Percentiles rank a stretch among this genome's conserved stretches.
Conservation (phyloP, 2,888 invertebrate genomes). For the Harpalus rufipes region DNA sequence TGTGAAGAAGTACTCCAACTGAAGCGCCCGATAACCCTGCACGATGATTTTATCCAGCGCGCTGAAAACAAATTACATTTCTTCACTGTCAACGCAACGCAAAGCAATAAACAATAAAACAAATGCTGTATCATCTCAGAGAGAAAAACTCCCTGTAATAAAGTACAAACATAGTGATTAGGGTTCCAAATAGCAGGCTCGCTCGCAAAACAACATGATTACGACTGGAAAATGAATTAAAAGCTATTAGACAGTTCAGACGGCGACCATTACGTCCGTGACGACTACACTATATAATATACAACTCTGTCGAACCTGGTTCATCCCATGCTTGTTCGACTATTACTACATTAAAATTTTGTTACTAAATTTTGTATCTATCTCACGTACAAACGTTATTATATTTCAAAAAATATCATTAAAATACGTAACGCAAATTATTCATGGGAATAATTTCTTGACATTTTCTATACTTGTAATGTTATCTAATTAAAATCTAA, state of each 20-base stretch:
- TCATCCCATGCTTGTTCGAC: background rate
- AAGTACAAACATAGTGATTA: constrained; percentile 69
- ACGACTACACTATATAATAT: constrained; percentile 45
- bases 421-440: no score
- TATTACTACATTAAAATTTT: no score
- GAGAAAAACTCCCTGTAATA: constrained; percentile 59
- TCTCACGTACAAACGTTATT: no score
- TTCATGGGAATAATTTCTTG: no score
- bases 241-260: constrained; percentile 67
- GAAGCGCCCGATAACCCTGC: constrained; percentile 97
- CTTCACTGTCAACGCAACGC: constrained; percentile 47
- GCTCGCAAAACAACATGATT: constrained; percentile 69
- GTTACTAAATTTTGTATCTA: no score
- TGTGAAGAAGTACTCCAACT: constrained; percentile 99
- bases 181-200: constrained; percentile 70
- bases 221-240: constrained; percentile 70
- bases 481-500: no score
- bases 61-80: constrained; percentile 78
- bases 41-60: constrained; percentile 98
- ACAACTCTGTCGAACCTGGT: background rate
- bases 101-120: constrained; percentile 51
- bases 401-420: no score
- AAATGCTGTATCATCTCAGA: constrained; percentile 22
- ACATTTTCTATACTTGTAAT: no score
- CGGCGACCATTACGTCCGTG: constrained; percentile 61